A percentile compares a stretch with the other conserved stretches of the same genome.
Conservation (phyloP, 2,888 invertebrate genomes). For the Lacanobia wlatinum region DNA sequence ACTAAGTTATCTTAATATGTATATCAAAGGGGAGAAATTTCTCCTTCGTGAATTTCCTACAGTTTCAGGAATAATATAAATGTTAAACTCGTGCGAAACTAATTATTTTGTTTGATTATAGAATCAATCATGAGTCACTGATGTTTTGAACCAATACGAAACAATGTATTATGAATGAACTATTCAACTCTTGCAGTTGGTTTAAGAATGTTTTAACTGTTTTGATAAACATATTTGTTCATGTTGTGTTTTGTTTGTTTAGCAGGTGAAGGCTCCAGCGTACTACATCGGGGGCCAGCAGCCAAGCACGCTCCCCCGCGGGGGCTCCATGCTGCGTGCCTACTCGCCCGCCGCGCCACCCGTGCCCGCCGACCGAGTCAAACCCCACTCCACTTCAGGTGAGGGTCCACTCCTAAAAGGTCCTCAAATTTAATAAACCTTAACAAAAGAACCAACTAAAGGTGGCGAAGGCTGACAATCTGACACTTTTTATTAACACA, state of each 20-base stretch:
- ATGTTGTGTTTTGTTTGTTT: constrained; percentile 17
- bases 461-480: constrained; percentile 11
- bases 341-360: constrained; percentile 92
- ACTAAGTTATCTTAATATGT: background rate
- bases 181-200: constrained; percentile 4
- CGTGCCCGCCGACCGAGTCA: constrained; percentile 91
- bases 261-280: constrained; percentile 91
- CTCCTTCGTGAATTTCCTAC: background rate
- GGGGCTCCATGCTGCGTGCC: constrained; percentile 92
- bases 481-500: constrained; percentile 38
- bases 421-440: constrained; percentile 41
- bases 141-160: constrained; percentile 18
- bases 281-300: constrained; percentile 93
- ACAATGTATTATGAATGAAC: constrained; percentile 17
- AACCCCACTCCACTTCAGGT: constrained; percentile 85
- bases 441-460: constrained; percentile 26
- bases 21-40: no score
- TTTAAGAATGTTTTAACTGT: constrained; percentile 5
- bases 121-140: constrained; percentile 17
- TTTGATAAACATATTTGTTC: constrained; percentile 24
- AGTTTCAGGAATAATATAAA: background rate
- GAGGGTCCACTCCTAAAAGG: constrained; percentile 34
- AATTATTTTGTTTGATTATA: constrained; percentile 8
- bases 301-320: constrained; percentile 92
- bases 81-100: background rate